Conservation (phyloP, 2,113 vertebrate species). For the Gambusia holbrooki region DNA sequence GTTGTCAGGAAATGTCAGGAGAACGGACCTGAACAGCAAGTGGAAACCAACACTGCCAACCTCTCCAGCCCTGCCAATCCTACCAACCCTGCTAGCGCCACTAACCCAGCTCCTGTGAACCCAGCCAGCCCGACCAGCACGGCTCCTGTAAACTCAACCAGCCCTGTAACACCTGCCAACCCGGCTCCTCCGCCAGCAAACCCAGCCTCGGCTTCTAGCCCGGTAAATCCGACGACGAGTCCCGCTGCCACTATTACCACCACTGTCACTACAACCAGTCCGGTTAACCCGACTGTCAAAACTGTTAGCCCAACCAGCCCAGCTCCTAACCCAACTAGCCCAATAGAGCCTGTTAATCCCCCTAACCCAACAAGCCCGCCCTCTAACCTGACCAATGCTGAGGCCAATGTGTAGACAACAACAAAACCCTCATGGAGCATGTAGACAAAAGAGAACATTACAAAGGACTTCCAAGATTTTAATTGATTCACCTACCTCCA, state of each 20-base stretch:
- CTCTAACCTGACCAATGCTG: slow-evolving; percentile 88
- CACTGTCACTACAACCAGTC: slow-evolving; percentile 18
- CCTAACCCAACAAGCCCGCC: slow-evolving; percentile 70
- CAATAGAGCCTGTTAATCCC: slow-evolving; percentile 60
- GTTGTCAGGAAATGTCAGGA: slow-evolving; percentile 85
- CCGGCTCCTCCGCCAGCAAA: slow-evolving; percentile 34
- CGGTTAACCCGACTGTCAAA: slow-evolving; percentile 49
- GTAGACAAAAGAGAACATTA: slow-evolving; percentile 86
- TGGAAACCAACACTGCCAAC: slow-evolving; percentile 65
- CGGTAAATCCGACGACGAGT: slow-evolving; percentile 52
- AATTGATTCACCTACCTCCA: slow-evolving; percentile 98
- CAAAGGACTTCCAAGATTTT: slow-evolving; percentile 92
- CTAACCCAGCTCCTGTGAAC: slow-evolving; percentile 33
- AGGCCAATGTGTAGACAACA: slow-evolving; percentile 91
- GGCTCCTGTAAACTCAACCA: slow-evolving; percentile 75
- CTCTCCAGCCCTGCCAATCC: slow-evolving; percentile 62
- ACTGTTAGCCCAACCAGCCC: slow-evolving; percentile 63
- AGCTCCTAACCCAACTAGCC: slow-evolving; percentile 60
- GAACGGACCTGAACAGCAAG: slow-evolving; percentile 90
- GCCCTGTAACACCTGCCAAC: slow-evolving; percentile 38
- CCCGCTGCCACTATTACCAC: slow-evolving; percentile 48
- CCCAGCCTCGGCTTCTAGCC: slow-evolving; percentile 74
- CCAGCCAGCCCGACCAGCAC: slow-evolving; percentile 50
- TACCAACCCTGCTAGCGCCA: slow-evolving; percentile 29
- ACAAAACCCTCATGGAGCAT: slow-evolving; percentile 78